Evolutionary conservation across 1,140 invertebrate species (phyloP).

Genomic region (Amyelois transitella): DNA sequence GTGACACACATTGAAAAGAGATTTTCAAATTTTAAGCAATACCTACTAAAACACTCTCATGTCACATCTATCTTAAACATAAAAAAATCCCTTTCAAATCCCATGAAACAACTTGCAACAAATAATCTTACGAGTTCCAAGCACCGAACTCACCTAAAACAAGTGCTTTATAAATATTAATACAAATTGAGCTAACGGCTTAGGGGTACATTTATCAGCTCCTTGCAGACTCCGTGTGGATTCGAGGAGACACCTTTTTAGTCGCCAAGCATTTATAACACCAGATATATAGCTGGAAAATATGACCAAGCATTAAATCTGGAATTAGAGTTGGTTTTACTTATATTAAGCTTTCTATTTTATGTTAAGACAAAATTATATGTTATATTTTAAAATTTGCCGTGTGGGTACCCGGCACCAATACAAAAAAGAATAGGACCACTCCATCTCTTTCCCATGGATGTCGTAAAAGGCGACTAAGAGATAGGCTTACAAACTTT

Average conservation of each 20-base stretch:
- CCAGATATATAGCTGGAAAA: background rate
- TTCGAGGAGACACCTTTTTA: conserved; percentile 57
- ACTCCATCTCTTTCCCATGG: too few relatives aligned
- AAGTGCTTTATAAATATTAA: conserved; percentile 35
- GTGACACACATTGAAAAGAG: too few relatives aligned
- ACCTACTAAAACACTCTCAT: too few relatives aligned
- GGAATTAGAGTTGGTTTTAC: background rate
- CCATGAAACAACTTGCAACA: background rate
- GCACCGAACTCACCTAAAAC: background rate
- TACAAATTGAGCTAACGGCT: conserved; percentile 39
- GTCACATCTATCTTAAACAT: too few relatives aligned
- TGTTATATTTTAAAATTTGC: too few relatives aligned
- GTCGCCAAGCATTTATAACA: conserved; percentile 58
- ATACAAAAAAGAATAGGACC: too few relatives aligned
- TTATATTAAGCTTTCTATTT: background rate
- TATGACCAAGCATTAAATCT: background rate
- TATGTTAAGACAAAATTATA: too few relatives aligned
- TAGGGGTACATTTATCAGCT: conserved; percentile 53
- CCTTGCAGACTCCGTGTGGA: conserved; percentile 43
- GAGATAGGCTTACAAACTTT: too few relatives aligned
- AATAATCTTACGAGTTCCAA: background rate
- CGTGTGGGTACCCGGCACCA: too few relatives aligned
- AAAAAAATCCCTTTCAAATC: too few relatives aligned
- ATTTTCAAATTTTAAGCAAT: too few relatives aligned
- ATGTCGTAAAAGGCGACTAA: too few relatives aligned